Evolutionary conservation across 1,140 invertebrate genomes (phyloP).

Genomic region (Euschistus heros): DNA sequence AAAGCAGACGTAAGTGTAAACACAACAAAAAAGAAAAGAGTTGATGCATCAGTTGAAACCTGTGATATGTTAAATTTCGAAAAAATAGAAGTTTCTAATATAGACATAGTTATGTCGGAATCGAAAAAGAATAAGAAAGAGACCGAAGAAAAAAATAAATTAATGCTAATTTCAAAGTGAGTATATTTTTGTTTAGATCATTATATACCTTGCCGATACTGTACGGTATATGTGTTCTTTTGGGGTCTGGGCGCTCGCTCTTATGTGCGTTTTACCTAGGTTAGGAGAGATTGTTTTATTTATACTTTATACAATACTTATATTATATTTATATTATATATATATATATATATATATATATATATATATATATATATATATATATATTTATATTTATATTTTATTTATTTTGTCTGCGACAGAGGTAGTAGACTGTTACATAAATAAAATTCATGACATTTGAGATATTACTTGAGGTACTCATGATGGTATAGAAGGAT

Average conservation of each 20-base stretch:
- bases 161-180: too few relatives aligned
- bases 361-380: not conserved
- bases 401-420: too few relatives aligned
- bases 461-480: too few relatives aligned
- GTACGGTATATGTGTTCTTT: too few relatives aligned
- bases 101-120: not conserved
- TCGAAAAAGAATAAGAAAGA: not conserved
- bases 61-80: conserved; percentile 21
- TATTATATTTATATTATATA: not conserved
- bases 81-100: not conserved
- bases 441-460: too few relatives aligned
- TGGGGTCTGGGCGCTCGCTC: too few relatives aligned
- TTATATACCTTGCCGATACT: too few relatives aligned
- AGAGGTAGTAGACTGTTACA: too few relatives aligned
- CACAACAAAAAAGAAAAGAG: conserved; percentile 37
- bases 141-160: not conserved
- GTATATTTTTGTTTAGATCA: too few relatives aligned
- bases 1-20: conserved; percentile 38
- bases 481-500: too few relatives aligned
- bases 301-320: not conserved
- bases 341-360: conserved; percentile 1
- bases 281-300: not conserved
- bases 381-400: not conserved
- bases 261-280: too few relatives aligned
- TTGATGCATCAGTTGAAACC: conserved; percentile 43